Percentiles rank a stretch among this genome's conserved stretches.
These are phyloP conservation scores for Epinotia bilunana DNA, from an alignment of 2,888 invertebrate genomes.

Conservation along the genomic window DNA sequence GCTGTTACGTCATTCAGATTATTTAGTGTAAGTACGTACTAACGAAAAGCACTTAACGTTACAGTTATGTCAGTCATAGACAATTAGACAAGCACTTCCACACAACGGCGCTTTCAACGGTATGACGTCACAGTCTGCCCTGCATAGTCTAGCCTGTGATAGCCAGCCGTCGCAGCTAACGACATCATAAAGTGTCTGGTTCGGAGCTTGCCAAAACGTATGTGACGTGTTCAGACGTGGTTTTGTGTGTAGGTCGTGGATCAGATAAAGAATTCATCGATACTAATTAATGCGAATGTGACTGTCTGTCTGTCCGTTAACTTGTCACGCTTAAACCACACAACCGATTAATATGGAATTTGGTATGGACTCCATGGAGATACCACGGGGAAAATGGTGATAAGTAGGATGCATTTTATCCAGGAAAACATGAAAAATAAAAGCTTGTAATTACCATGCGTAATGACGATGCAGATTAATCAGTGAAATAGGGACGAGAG, in stretches of 20 bases:
- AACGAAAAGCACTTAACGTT: neutral
- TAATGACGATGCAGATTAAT: too few species aligned
- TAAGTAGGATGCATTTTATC: too few species aligned
- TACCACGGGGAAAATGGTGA: too few species aligned
- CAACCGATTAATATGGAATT: too few species aligned
- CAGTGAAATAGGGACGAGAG: too few species aligned
- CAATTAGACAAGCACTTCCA: conserved; percentile 27
- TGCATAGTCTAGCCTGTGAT: conserved; percentile 26
- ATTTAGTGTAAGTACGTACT: neutral
- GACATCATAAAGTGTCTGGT: conserved; percentile 50
- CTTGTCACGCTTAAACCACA: too few species aligned
- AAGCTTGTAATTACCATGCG: too few species aligned
- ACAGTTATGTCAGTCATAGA: conserved; percentile 4
- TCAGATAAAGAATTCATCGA: neutral
- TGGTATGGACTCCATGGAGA: too few species aligned
- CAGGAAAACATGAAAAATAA: too few species aligned
- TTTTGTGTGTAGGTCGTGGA: conserved; percentile 39
- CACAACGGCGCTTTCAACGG: conserved; percentile 10
- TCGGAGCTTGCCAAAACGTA: conserved; percentile 40
- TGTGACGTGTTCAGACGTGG: conserved; percentile 25
- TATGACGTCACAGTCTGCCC: conserved; percentile 7
- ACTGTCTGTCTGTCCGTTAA: too few species aligned
- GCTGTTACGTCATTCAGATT: too few species aligned
- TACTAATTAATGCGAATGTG: too few species aligned
- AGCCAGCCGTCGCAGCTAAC: conserved; percentile 47